These are phyloP conservation scores for Geopemphigus sp. DNA, from an alignment of 1,140 invertebrate genomes.

Conservation along the genomic window DNA sequence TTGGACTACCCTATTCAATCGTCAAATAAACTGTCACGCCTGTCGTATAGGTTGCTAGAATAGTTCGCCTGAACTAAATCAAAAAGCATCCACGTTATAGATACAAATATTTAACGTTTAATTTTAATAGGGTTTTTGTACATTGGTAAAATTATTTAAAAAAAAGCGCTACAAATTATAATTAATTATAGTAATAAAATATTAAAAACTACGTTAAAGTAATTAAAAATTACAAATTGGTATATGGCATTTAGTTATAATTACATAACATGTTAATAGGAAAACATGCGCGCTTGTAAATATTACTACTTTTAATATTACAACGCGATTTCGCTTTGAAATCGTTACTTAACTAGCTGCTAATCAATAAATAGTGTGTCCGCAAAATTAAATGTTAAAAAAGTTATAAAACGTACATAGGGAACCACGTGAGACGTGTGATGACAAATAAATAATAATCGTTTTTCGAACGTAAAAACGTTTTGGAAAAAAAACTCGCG, in stretches of 20 bases:
- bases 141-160: conserved; percentile 20
- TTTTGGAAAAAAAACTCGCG: neutral
- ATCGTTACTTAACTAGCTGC: too few species aligned
- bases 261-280: conserved; percentile 35
- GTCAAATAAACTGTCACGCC: neutral
- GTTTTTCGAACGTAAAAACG: neutral
- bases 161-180: conserved; percentile 14
- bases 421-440: neutral
- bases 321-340: neutral
- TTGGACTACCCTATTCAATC: too few species aligned
- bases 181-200: neutral
- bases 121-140: conserved; percentile 30
- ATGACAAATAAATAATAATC: conserved; percentile 22
- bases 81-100: neutral
- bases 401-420: neutral
- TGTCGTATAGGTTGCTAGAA: conserved; percentile 13
- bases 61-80: conserved; percentile 6
- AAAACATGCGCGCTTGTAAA: conserved; percentile 16
- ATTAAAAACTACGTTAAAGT: neutral
- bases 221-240: conserved; percentile 16
- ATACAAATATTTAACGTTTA: conserved; percentile 19
- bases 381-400: neutral
- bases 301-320: too few species aligned
- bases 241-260: conserved; percentile 39
- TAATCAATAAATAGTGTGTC: conserved; percentile 26